phyloP scores from a whole-genome alignment of 1,140 invertebrate genomes.

The Pseudomyrmex cubaensis region DNA sequence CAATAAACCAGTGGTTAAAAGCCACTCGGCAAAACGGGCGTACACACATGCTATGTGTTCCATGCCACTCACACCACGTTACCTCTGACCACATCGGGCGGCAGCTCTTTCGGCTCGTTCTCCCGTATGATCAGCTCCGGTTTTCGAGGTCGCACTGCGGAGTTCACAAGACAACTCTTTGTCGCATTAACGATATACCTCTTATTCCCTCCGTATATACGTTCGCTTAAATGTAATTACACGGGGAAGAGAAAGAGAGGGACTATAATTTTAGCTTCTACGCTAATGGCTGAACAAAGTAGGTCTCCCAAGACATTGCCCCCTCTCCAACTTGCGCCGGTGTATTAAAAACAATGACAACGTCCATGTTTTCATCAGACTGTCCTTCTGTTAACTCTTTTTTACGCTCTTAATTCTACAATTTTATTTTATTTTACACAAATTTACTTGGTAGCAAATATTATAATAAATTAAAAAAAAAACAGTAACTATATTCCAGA shows the following conservation, averaged over 20 bases:
- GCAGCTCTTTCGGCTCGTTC: constrained; percentile 94
- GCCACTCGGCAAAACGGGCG: constrained; percentile 29
- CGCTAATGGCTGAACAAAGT: constrained; percentile 41
- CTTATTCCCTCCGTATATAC: constrained; percentile 18
- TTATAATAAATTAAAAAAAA: too few species aligned
- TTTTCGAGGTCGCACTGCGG: constrained; percentile 89
- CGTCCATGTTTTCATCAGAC: too few species aligned
- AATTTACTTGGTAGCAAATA: too few species aligned
- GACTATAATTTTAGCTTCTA: constrained; percentile 53
- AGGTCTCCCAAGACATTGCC: not conserved
- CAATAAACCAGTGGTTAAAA: constrained; percentile 33
- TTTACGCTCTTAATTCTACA: too few species aligned
- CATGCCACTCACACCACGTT: constrained; percentile 74
- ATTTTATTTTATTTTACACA: too few species aligned
- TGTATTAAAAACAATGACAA: not conserved
- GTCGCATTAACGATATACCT: constrained; percentile 72
- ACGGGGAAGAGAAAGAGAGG: constrained; percentile 12
- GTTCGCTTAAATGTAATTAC: constrained; percentile 61
- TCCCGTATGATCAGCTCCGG: constrained; percentile 96
- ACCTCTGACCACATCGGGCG: constrained; percentile 96
- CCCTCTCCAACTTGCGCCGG: not conserved
- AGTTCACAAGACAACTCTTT: constrained; percentile 77
- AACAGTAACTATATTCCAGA: too few species aligned
- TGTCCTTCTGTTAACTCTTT: too few species aligned
- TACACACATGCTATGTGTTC: constrained; percentile 13